A percentile compares a stretch with the other conserved stretches of the same genome.
These are phyloP conservation scores for Neodiprion lecontei DNA, from an alignment of 1,140 invertebrate genomes.

Conservation along the genomic window DNA sequence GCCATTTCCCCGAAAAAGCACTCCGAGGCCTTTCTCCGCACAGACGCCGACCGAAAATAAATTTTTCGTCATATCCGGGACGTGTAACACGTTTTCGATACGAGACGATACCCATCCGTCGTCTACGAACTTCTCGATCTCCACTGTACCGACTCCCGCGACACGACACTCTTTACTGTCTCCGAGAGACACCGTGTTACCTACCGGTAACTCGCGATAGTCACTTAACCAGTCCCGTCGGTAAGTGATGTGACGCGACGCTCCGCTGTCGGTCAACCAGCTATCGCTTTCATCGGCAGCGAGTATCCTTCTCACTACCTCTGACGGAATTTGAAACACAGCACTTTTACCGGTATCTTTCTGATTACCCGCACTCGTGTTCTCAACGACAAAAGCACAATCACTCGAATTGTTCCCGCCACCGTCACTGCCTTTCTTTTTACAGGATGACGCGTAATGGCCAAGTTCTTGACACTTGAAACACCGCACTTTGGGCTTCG, in stretches of 20 bases:
- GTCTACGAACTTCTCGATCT: constrained; percentile 10
- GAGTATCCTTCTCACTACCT: constrained; percentile 8
- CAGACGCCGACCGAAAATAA: constrained; percentile 30
- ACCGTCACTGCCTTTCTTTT: constrained; percentile 18
- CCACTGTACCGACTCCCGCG: constrained; percentile 11
- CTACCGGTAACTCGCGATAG: neutral
- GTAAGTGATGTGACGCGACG: neutral
- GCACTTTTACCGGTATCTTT: neutral
- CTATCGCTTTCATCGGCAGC: constrained; percentile 2
- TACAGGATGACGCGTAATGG: constrained; percentile 7
- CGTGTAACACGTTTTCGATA: constrained; percentile 23
- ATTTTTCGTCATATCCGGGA: constrained; percentile 24
- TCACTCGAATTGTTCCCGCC: constrained; percentile 13
- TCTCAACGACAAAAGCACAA: constrained; percentile 15
- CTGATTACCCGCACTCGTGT: neutral
- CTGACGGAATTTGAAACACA: neutral
- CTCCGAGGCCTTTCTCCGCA: constrained; percentile 25
- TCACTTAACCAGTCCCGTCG: constrained; percentile 9
- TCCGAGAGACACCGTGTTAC: constrained; percentile 8
- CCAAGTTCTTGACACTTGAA: constrained; percentile 19
- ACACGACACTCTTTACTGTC: constrained; percentile 16
- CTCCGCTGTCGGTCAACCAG: neutral
- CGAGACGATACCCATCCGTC: constrained; percentile 7
- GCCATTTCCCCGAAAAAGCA: constrained; percentile 21
- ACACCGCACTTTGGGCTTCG: constrained; percentile 4